A percentile compares a stretch with the other conserved stretches of the same genome.
Evolutionary conservation across 2,113 vertebrate species (phyloP).

Genomic region (Platichthys stellatus): DNA sequence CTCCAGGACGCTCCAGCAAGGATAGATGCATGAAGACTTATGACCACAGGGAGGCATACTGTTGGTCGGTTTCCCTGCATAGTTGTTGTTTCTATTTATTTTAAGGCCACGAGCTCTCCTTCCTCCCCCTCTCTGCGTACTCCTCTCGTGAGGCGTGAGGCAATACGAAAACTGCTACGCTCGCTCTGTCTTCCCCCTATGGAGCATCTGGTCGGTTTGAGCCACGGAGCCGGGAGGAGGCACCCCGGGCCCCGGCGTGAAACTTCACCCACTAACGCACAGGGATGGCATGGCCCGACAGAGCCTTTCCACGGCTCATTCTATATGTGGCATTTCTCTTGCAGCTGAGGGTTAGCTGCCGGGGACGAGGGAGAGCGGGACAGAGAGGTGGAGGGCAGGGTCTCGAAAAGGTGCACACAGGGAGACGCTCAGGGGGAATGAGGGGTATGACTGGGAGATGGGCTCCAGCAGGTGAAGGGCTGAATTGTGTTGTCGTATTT

Average conservation of each 20-base stretch:
- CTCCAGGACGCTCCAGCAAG: conserved; percentile 2
- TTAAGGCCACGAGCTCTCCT: conserved; percentile 10
- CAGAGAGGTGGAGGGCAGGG: background rate
- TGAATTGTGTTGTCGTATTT: conserved; percentile 59
- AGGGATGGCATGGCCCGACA: conserved; percentile 15
- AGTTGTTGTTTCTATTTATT: conserved; percentile 42
- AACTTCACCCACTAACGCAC: conserved; percentile 38
- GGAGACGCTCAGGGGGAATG: conserved; percentile 35
- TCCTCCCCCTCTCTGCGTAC: conserved; percentile 10
- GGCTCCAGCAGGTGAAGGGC: conserved; percentile 27
- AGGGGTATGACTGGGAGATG: conserved; percentile 26
- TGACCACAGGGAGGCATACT: background rate
- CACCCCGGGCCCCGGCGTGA: conserved; percentile 19
- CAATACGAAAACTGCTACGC: conserved; percentile 61
- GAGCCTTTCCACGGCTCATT: conserved; percentile 6
- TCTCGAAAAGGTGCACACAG: conserved; percentile 11
- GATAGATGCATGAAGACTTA: background rate
- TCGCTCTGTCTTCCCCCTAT: conserved; percentile 43
- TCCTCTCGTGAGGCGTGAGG: conserved; percentile 44
- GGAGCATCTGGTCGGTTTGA: conserved; percentile 60
- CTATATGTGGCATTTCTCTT: conserved; percentile 48
- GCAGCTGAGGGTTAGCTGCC: conserved; percentile 40
- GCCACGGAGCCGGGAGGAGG: background rate
- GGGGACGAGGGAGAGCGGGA: conserved; percentile 17
- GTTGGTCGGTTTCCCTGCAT: background rate